Evolutionary conservation across 2,113 vertebrate genomes (phyloP), one percentile per base, ranked within the genome.

Genomic region (Alligator mississippiensis): DNA sequence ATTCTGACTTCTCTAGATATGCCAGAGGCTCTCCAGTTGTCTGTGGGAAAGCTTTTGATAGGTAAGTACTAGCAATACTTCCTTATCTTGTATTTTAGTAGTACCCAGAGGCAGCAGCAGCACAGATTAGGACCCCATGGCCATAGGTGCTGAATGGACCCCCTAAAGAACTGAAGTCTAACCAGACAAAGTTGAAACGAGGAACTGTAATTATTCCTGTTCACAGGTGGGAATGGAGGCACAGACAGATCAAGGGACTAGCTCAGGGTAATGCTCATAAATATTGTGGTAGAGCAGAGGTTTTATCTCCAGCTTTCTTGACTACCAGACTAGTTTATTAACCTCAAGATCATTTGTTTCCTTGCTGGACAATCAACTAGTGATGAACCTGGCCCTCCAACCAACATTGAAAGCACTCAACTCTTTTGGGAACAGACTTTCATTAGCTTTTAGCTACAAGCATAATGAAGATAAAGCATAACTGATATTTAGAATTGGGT

Each of bases 21-120:
- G 34, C 9, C 0, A 4, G 74, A 59, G 62, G 17, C 59, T 28
- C 18, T 61, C 61, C 85, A 80, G n/a, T 0, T 80, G 63, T 4
- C 11, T 22, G 10, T 3, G 54, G 80, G 77, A 30, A 7, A 16
- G 5, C n/a, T 18, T 5, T 1, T 70, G 17, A 77, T 79, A 66
- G 62, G 38, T 5, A 78, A 89, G 54, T 54, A 66, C 74, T 28
- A 28, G 66, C 11, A 47, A 11, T 24, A 47, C 11, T 24, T 21
- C 6, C 21, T 24, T 62, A 5, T 3, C 61, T 47, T 13, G 11
- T 38, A 7, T 47, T 25, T 47, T 38, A 68, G 60, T 3, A 47
- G 54, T 34, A 4, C 4, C 22, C n/a, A 72, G 6, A 57, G 16
- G 8, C 28, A 85, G 4, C 72, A 82, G 72, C n/a, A n/a, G n/a